Conservation (phyloP, 2,113 vertebrate species). For the Pollimyrus isidori region DNA sequence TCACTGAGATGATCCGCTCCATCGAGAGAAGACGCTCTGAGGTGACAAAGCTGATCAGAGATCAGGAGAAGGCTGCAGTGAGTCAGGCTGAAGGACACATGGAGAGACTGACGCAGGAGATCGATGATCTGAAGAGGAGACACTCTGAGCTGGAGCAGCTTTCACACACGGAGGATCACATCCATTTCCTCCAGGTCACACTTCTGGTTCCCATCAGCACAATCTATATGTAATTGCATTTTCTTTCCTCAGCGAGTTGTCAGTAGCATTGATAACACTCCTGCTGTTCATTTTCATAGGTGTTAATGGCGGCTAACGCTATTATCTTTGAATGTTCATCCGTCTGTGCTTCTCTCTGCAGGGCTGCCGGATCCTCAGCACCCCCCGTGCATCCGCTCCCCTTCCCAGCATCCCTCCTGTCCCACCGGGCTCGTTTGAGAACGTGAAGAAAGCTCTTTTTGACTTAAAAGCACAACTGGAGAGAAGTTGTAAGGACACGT, state of each 20-base stretch:
- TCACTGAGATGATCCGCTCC: not conserved
- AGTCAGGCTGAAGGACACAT: conserved; percentile 12
- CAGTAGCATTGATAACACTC: not conserved
- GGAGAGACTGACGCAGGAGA: conserved; percentile 26
- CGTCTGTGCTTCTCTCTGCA: not conserved
- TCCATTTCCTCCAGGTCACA: conserved; percentile 44
- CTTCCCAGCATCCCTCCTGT: not conserved
- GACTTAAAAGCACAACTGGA: conserved; percentile 18
- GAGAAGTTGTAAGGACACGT: not conserved
- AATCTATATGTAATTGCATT: not conserved
- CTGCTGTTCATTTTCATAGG: not conserved
- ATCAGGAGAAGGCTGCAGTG: conserved; percentile 17
- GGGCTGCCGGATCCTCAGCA: conserved; percentile 16
- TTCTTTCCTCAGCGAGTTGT: not conserved
- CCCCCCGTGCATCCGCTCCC: not conserved
- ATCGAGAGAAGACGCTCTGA: not conserved
- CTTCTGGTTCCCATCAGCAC: not conserved
- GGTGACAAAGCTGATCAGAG: conserved; percentile 5
- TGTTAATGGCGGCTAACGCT: not conserved
- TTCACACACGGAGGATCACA: conserved; percentile 35
- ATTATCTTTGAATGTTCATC: not conserved
- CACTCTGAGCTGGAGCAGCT: conserved; percentile 34
- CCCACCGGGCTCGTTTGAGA: conserved; percentile 8
- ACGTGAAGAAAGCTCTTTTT: not conserved
- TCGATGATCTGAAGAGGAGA: conserved; percentile 31